Conservation (phyloP, 2,113 vertebrate genomes). For the Phyllopteryx taeniolatus region DNA sequence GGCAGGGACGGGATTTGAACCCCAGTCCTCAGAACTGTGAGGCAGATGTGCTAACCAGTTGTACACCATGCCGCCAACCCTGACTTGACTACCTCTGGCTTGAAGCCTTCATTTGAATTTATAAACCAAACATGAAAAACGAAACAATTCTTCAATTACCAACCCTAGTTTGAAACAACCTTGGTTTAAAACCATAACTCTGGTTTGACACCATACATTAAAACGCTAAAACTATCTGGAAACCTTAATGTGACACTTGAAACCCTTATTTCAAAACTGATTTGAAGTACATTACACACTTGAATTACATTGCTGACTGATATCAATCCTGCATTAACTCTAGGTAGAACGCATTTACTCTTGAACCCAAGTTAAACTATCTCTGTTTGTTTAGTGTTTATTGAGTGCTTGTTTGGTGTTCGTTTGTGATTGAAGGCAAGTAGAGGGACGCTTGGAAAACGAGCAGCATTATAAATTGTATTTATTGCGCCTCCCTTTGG, state of each 20-base stretch:
- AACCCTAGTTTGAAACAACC: too few relatives aligned
- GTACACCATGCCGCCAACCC: too few relatives aligned
- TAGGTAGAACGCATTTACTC: neutral
- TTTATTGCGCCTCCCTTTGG: neutral
- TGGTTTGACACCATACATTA: neutral
- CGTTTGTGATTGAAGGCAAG: neutral
- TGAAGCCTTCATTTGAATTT: neutral
- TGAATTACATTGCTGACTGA: neutral
- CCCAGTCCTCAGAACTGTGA: too few relatives aligned
- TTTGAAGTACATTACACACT: too few relatives aligned
- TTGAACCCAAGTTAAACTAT: neutral
- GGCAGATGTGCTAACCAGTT: too few relatives aligned
- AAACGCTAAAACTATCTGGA: neutral
- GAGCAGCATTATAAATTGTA: neutral
- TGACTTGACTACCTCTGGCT: neutral
- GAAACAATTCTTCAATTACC: too few relatives aligned
- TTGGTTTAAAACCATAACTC: neutral
- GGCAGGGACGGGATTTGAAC: too few relatives aligned
- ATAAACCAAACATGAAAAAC: neutral
- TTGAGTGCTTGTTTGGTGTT: neutral
- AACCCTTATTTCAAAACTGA: neutral
- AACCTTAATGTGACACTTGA: neutral
- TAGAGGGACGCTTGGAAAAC: neutral
- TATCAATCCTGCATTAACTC: neutral
- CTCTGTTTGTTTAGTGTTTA: neutral